A percentile compares a stretch with the other conserved stretches of the same genome.
Conservation (phyloP, 2,888 invertebrate genomes). For the Cerastis rubricosa region DNA sequence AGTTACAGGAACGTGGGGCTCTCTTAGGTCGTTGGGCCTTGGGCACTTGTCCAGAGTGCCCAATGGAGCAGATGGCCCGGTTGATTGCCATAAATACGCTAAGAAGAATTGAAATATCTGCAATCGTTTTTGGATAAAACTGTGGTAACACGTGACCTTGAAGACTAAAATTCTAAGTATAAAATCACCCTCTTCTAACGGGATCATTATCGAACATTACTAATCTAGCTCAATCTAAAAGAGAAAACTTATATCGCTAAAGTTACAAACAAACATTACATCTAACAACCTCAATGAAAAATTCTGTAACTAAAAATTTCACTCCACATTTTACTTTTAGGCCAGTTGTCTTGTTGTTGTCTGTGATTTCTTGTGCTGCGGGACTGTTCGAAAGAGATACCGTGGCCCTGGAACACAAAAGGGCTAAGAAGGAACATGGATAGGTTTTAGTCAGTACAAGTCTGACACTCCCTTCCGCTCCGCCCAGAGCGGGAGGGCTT, state of each 20-base stretch:
- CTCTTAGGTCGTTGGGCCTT: too few species aligned
- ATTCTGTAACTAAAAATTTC: slow-evolving; percentile 34
- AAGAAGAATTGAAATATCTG: neutral
- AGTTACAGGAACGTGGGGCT: too few species aligned
- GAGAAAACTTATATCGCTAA: neutral
- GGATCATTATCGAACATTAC: neutral
- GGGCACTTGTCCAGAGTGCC: too few species aligned
- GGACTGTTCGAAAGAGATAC: too few species aligned
- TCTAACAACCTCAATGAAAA: slow-evolving; percentile 32
- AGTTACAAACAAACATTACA: slow-evolving; percentile 1
- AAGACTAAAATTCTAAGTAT: neutral
- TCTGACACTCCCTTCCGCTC: too few species aligned
- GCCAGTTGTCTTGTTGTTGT: too few species aligned
- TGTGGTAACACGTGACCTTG: neutral
- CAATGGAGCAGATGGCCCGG: too few species aligned
- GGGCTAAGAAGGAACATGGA: too few species aligned
- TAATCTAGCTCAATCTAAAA: neutral
- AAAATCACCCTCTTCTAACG: neutral
- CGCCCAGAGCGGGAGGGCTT: too few species aligned
- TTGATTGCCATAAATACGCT: neutral
- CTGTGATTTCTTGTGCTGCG: too few species aligned
- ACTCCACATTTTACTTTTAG: slow-evolving; percentile 14
- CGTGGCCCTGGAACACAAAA: too few species aligned
- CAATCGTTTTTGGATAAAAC: neutral
- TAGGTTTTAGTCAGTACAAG: too few species aligned